Evolutionary conservation across 2,888 invertebrate genomes (phyloP).

Genomic region (Diogma glabrata): DNA sequence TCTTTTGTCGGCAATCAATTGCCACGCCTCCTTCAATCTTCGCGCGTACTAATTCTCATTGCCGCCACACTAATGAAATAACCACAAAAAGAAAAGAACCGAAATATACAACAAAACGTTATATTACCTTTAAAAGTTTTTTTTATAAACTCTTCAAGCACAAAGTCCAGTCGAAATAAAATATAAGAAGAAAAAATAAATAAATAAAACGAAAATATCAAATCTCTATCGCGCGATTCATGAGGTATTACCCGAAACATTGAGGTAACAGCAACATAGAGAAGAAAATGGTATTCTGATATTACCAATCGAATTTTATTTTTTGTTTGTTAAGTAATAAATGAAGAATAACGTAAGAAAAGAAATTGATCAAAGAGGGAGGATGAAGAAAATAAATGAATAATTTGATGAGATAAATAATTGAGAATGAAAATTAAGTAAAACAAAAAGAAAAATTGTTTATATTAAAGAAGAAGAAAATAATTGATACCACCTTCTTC

Average conservation of each 20-base stretch:
- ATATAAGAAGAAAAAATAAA: too few species aligned
- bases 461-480: slow-evolving; percentile 7
- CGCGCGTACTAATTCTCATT: slow-evolving; percentile 16
- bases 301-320: too few species aligned
- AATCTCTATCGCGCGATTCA: too few species aligned
- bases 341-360: background rate
- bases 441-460: slow-evolving; percentile 3
- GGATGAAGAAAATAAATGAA: slow-evolving; percentile 8
- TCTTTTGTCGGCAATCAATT: slow-evolving; percentile 9
- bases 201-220: too few species aligned
- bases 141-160: background rate
- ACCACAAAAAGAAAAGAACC: too few species aligned
- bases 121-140: too few species aligned
- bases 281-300: too few species aligned
- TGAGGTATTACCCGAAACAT: slow-evolving; percentile 5
- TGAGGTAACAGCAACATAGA: too few species aligned
- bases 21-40: slow-evolving; percentile 20
- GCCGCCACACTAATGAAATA: slow-evolving; percentile 10
- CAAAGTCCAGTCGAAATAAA: too few species aligned
- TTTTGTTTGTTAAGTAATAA: too few species aligned
- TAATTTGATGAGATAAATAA: slow-evolving; percentile 9
- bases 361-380: slow-evolving; percentile 8
- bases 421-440: too few species aligned
- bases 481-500: slow-evolving; percentile 7
- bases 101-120: background rate